These are phyloP conservation scores for Norana najaformis DNA, from an alignment of 2,888 invertebrate species.

Conservation along the genomic window DNA sequence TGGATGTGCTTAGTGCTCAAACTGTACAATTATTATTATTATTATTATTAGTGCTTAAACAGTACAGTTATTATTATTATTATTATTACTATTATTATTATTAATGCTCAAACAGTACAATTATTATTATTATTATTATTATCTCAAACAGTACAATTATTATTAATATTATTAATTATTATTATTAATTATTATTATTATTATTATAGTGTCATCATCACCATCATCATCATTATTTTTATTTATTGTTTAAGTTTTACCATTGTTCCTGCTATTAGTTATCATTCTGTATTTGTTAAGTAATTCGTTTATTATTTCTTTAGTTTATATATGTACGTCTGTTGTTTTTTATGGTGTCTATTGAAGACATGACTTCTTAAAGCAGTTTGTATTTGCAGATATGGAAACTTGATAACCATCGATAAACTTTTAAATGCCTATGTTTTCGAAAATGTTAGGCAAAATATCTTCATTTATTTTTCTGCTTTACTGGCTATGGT, in stretches of 20 bases:
- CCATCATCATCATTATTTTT: neutral
- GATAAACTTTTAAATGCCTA: neutral
- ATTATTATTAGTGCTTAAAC: too few relatives aligned
- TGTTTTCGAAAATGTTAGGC: neutral
- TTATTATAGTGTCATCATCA: neutral
- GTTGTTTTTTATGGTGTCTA: neutral
- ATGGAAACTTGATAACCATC: neutral
- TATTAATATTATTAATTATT: neutral
- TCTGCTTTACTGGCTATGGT: neutral
- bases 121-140: neutral
- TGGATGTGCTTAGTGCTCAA: constrained; percentile 13
- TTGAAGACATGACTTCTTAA: neutral
- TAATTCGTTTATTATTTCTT: too few relatives aligned
- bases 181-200: neutral
- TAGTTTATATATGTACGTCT: neutral
- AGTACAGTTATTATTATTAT: too few relatives aligned
- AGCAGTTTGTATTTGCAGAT: neutral
- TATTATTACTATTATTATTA: neutral
- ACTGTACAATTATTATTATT: too few relatives aligned
- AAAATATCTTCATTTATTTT: neutral
- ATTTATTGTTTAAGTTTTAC: too few relatives aligned
- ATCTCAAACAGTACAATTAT: too few relatives aligned
- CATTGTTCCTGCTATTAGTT: too few relatives aligned
- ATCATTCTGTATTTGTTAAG: too few relatives aligned
- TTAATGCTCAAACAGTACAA: neutral